Evolutionary conservation across 2,797 vertebrate genomes (phyloP).

Genomic region (Sebastes umbrosus): DNA sequence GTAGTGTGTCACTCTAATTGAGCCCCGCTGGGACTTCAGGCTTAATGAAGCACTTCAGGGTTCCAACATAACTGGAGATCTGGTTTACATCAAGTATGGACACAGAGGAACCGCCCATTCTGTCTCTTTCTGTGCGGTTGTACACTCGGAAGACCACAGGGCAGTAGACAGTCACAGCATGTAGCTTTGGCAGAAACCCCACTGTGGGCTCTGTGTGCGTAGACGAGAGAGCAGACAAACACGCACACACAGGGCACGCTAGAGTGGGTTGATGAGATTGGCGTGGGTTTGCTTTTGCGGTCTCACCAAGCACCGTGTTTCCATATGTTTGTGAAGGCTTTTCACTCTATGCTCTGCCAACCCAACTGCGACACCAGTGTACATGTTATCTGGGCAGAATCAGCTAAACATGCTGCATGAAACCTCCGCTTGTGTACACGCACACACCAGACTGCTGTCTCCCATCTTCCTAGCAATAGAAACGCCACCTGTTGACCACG

Average conservation of each 20-base stretch:
- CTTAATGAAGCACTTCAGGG: constrained; percentile 65
- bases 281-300: constrained; percentile 57
- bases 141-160: constrained; percentile 55
- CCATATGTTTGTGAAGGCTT: constrained; percentile 68
- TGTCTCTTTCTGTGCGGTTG: constrained; percentile 17
- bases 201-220: constrained; percentile 62
- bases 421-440: constrained; percentile 19
- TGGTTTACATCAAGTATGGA: constrained; percentile 68
- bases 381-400: constrained; percentile 45
- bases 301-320: constrained; percentile 50
- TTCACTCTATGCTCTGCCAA: constrained; percentile 48
- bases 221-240: constrained; percentile 29
- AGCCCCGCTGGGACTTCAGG: constrained; percentile 28
- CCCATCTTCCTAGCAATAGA: not conserved
- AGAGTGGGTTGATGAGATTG: constrained; percentile 65
- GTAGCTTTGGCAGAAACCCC: constrained; percentile 60
- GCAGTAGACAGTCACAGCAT: constrained; percentile 60
- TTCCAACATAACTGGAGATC: constrained; percentile 61
- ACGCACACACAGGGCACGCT: constrained; percentile 40
- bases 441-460: not conserved
- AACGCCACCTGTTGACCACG: constrained; percentile 12
- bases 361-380: constrained; percentile 46
- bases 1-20: constrained; percentile 50
- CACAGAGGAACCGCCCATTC: constrained; percentile 49
- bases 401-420: constrained; percentile 31